Evolutionary conservation across 2,888 invertebrate species (phyloP).

Genomic region (Pristionchus entomophagus): DNA sequence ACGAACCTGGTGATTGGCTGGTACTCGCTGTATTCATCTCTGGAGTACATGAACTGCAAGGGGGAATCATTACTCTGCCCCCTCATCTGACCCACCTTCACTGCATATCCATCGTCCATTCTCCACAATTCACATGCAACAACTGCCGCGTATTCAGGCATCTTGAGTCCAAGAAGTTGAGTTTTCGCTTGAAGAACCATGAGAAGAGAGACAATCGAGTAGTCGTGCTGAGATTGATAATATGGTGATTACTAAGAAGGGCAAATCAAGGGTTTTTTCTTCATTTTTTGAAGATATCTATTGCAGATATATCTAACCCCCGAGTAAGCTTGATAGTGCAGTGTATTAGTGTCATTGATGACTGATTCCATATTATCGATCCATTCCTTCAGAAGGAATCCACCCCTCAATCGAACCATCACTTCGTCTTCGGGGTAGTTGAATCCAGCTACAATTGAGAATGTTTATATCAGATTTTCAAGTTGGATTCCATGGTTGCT

Average conservation of each 20-base stretch:
- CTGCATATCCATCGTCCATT: conserved; percentile 30
- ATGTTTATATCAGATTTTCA: too few relatives aligned
- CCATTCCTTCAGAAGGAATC: conserved; percentile 52
- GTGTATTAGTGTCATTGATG: conserved; percentile 10
- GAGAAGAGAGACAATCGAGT: conserved; percentile 29
- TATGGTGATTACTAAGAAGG: too few relatives aligned
- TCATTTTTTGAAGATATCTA: background rate
- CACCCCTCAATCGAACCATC: conserved; percentile 48
- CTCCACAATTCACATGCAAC: conserved; percentile 47
- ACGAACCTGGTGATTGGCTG: background rate
- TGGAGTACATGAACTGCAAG: conserved; percentile 31
- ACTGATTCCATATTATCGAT: conserved; percentile 47
- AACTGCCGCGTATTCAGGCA: conserved; percentile 46
- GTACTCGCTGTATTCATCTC: conserved; percentile 25
- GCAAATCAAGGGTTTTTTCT: too few relatives aligned
- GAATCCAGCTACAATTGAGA: conserved; percentile 51
- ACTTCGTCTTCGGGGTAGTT: conserved; percentile 48
- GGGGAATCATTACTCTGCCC: background rate
- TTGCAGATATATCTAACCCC: conserved; percentile 24
- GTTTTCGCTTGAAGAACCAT: conserved; percentile 37
- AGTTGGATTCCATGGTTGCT: background rate
- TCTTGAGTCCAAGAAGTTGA: conserved; percentile 29
- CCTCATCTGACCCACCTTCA: conserved; percentile 9
- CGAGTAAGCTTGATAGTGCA: conserved; percentile 49
- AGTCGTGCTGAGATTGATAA: conserved; percentile 45